phyloP scores from a whole-genome alignment of 1,140 invertebrate genomes.

The Pachypsylla venusta region DNA sequence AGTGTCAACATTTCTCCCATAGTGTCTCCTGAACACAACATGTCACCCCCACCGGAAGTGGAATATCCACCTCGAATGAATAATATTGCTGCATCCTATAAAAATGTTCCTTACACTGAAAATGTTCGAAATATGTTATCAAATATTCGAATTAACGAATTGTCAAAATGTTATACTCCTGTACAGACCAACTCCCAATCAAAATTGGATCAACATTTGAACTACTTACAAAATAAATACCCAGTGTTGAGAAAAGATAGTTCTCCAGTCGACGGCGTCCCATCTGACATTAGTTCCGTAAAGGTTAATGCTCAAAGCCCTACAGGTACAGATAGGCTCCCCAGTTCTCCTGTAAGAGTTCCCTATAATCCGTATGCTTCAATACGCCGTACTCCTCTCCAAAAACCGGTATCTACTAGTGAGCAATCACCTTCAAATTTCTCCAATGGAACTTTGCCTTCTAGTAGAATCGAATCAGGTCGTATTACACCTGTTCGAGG shows the following conservation, averaged over 20 bases:
- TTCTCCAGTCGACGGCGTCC: too few species aligned
- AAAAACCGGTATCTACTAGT: neutral
- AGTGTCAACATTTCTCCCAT: constrained; percentile 11
- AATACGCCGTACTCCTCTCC: neutral
- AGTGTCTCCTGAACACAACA: neutral
- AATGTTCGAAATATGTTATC: constrained; percentile 10
- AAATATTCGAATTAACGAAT: neutral
- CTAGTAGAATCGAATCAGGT: neutral
- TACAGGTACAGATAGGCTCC: neutral
- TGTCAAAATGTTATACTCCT: neutral
- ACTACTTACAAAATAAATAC: constrained; percentile 2
- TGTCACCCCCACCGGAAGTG: neutral
- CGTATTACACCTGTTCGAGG: neutral
- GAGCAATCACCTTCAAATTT: neutral
- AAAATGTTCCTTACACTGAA: neutral
- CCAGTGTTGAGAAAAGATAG: neutral
- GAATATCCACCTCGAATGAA: neutral
- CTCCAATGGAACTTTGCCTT: neutral
- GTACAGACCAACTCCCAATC: constrained; percentile 4
- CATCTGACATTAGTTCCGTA: too few species aligned
- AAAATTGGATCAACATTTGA: neutral
- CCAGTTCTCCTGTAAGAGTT: neutral
- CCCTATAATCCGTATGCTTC: neutral
- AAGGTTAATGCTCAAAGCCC: neutral
- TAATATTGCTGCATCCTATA: constrained; percentile 4